A percentile compares a stretch with the other conserved stretches of the same genome.
Evolutionary conservation across 2,888 invertebrate genomes (phyloP).

Genomic region (Volucella inanis): DNA sequence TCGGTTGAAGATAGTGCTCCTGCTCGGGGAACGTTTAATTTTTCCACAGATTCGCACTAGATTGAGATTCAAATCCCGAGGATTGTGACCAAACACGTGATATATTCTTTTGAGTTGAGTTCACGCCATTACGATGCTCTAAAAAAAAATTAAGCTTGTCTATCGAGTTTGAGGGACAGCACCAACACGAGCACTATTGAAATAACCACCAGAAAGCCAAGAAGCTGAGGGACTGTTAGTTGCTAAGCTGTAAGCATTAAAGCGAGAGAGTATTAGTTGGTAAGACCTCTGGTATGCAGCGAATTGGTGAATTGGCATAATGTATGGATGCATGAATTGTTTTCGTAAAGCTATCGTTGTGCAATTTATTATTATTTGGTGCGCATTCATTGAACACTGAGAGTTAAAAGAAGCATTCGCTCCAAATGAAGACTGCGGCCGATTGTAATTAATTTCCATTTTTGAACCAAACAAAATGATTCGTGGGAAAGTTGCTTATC

Average conservation of each 20-base stretch:
- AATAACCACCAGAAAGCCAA: no score
- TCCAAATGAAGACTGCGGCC: constrained; percentile 54
- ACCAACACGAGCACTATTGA: no score
- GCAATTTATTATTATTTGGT: constrained; percentile 1
- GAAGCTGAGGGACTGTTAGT: no score
- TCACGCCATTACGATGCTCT: constrained; percentile 69
- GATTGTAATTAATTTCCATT: constrained; percentile 66
- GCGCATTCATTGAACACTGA: constrained; percentile 28
- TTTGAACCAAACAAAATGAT: constrained; percentile 71
- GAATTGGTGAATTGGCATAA: constrained; percentile 35
- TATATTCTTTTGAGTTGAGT: constrained; percentile 80
- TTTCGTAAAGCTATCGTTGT: constrained; percentile 47
- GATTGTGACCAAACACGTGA: constrained; percentile 90
- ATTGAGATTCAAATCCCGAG: constrained; percentile 88
- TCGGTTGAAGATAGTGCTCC: constrained; percentile 48
- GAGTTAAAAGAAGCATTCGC: constrained; percentile 45
- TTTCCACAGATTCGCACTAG: constrained; percentile 51
- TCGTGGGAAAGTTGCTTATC: constrained; percentile 61
- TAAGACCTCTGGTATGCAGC: no score
- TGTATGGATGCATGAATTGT: constrained; percentile 17
- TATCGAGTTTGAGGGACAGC: no score
- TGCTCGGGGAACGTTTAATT: constrained; percentile 54
- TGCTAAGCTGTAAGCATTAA: no score
- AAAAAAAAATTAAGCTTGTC: constrained; percentile 49
- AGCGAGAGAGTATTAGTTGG: no score